A percentile compares a stretch with the other conserved stretches of the same genome.
Evolutionary conservation across 2,113 vertebrate genomes (phyloP).

Genomic region (Heterotilapia buettikoferi): DNA sequence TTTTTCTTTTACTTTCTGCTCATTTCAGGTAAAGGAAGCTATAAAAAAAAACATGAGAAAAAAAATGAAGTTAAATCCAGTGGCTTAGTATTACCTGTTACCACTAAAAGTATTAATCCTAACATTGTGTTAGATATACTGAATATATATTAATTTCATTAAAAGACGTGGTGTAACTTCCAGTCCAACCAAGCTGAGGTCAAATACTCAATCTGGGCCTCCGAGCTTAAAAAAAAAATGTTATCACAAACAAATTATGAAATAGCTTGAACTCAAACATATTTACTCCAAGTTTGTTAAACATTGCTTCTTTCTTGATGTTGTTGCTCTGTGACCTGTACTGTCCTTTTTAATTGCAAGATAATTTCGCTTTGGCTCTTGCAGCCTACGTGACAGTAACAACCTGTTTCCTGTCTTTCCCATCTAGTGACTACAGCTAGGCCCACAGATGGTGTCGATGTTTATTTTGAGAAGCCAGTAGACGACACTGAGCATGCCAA

Average conservation of each 20-base stretch:
- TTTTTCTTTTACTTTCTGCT: not conserved
- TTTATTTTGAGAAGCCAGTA: slow-evolving; percentile 87
- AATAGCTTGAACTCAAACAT: not conserved
- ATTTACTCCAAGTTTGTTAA: not conserved
- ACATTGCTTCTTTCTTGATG: not conserved
- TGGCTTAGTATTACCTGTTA: not conserved
- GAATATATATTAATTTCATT: not conserved
- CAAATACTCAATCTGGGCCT: not conserved
- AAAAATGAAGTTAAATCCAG: not conserved
- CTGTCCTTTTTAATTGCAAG: not conserved
- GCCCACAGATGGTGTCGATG: slow-evolving; percentile 86
- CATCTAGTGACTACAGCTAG: slow-evolving; percentile 70
- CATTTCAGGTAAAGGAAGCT: not conserved
- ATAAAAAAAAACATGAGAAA: not conserved
- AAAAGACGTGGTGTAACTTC: not conserved
- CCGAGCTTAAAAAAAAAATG: not conserved
- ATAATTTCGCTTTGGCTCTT: not conserved
- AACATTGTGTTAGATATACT: not conserved
- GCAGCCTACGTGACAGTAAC: not conserved
- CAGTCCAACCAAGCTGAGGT: not conserved
- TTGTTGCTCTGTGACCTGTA: not conserved
- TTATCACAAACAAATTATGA: not conserved
- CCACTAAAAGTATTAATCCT: not conserved
- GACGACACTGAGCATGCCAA: slow-evolving; percentile 86
- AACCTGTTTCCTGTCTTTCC: slow-evolving; percentile 5